Conservation (phyloP, 64 coral and sea anemone genomes). For the Porites lutea region DNA sequence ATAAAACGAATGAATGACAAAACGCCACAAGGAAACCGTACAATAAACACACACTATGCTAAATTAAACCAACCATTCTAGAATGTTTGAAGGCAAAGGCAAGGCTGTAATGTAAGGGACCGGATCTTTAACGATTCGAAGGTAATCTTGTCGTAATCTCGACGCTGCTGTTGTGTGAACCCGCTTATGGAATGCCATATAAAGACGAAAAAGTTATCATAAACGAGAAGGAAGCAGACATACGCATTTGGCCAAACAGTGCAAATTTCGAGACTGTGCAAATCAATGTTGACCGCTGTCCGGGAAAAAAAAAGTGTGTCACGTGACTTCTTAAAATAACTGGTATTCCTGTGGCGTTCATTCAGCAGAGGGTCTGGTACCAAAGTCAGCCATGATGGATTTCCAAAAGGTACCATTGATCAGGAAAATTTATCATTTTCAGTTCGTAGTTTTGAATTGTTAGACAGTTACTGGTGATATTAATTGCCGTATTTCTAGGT, state of each 20-base stretch:
- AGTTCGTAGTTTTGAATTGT: not conserved
- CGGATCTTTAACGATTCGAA: constrained; percentile 92
- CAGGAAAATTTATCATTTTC: not conserved
- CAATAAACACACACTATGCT: not conserved
- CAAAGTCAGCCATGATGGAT: constrained; percentile 9
- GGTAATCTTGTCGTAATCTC: constrained; percentile 95
- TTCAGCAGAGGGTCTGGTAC: not conserved
- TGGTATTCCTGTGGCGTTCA: not conserved
- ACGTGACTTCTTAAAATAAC: too few relatives aligned
- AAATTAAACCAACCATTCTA: constrained; percentile 78
- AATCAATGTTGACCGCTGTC: too few relatives aligned
- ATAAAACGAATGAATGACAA: not conserved
- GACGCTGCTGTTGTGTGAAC: constrained; percentile 96
- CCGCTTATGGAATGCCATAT: constrained; percentile 86
- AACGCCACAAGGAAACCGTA: not conserved
- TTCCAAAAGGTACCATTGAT: not conserved
- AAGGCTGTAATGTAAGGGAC: constrained; percentile 95
- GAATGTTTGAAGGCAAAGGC: constrained; percentile 95
- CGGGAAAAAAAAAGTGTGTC: too few relatives aligned
- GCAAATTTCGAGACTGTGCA: too few relatives aligned
- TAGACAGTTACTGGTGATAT: not conserved
- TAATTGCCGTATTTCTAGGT: not conserved
- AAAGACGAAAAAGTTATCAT: constrained; percentile 34
- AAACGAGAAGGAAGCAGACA: not conserved
- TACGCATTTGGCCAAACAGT: too few relatives aligned